Evolutionary conservation across 2,888 invertebrate species (phyloP), one percentile per base, ranked within the genome.

Genomic region (Serripes groenlandicus): DNA sequence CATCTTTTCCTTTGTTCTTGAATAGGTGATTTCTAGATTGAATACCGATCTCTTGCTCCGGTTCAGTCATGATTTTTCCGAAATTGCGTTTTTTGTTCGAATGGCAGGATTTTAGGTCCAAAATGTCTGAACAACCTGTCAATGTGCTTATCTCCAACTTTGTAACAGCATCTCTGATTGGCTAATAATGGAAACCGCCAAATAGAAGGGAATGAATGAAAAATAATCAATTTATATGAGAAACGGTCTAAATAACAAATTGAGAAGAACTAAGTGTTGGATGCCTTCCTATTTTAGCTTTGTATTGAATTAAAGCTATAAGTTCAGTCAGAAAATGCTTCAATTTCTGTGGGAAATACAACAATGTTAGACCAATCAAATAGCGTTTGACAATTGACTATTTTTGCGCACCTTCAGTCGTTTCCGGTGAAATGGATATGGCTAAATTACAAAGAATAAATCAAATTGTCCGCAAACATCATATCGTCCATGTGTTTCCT

Each of bases 1-100:
- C 98, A 96, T 99, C 99, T 96, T 99, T 99, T 94, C 99, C 99
- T 96, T 98, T 98, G 96, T 99, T 99, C 97, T 99, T 99, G 84
- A 94, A 94, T 74, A 92, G 85, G 78, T 93, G 92, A 52, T 90
- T 90, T 74, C 94, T 89, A 37, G 89, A 75, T 70, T 83, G 83
- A 30, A 70, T n/a, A 26, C 49, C 52, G 2, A 83, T 30, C 56
- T 86, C 86, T 75, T 75, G 69, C 37, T 74, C 58, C 75, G 77
- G 23, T 56, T 64, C 56, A 21, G 74, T 52, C 74, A 74, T 74
- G 35, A 18, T 66, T 62, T 28, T 1, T 30, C 11, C 34, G 28
- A 54, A 64, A 74, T 64, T 37, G 15, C 21, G 5, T 52, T 37
- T 69, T 76, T 52, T 69, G 37, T 69, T 32, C 42, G 3, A 35